Base-by-base conservation (phyloP, 2,797 vertebrate species). In the Xiphophorus birchmanni region DNA sequence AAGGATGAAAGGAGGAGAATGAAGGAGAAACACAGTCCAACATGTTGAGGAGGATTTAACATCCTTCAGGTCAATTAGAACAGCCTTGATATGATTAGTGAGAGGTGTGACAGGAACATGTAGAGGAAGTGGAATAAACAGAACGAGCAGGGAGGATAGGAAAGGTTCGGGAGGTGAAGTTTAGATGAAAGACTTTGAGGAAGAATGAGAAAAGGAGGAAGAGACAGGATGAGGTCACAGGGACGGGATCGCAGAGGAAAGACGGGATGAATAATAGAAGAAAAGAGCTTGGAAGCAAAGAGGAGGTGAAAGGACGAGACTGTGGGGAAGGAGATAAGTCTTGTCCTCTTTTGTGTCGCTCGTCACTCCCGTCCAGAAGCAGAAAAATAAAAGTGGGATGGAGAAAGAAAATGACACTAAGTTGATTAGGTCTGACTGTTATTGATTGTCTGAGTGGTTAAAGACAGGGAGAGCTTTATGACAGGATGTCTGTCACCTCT, bases 401-500 rank as follows among this genome's bases (percentile, higher is more conserved):
- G 83, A 77, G 13, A 73, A 44, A 75, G 85, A 83, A 87, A 86
- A 76, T 42, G 74, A 83, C 84, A 78, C 84, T 87, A 91, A 91
- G 88, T 90, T 89, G 88, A 93, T 93, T 91, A 91, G 82, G 82
- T 89, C 74, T 87, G 75, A 35, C 69, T 85, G 90, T 86, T 88
- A 92, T 91, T 75, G 84, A 91, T 88, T 82, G 88, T 81, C 87
- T 91, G 91, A 92, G 91, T 85, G 90, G 80, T 72, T 75, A 60
- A 80, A 84, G 85, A 79, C 72, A 42, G 48, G 42, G 50, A 77
- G 82, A 67, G 83, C 78, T 77, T 82, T 84, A 88, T 92, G 92
- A 91, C 87, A 80, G 87, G 75, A 87, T 85, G 88, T 91, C 88
- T 88, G 91, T 93, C 91, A 91, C 91, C 91, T 88, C 72, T 85